Conservation (phyloP, 64 coral and sea anemone species). For the Acropora yongei region DNA sequence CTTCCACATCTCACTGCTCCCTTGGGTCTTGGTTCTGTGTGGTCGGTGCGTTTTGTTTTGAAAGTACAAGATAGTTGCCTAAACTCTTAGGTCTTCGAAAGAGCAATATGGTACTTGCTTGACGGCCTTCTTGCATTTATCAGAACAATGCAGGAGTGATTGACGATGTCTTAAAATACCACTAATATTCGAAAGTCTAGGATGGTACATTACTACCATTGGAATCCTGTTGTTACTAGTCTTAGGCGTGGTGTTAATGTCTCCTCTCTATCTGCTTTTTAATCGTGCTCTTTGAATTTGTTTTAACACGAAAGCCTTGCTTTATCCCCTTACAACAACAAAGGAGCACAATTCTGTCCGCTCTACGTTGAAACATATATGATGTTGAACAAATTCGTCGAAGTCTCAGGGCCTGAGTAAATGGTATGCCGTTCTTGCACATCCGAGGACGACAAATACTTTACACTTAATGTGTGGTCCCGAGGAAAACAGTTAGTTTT, state of each 20-base stretch:
- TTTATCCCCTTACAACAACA: neutral
- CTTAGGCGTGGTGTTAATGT: neutral
- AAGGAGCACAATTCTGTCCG: neutral
- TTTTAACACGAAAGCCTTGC: neutral
- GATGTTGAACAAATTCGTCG: neutral
- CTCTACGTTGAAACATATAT: neutral
- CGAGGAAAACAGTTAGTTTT: no score
- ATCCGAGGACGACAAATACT: neutral
- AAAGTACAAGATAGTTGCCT: neutral
- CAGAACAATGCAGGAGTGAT: neutral
- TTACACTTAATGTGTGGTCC: no score
- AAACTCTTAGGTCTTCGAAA: no score
- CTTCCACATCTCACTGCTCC: neutral
- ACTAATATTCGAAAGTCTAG: neutral
- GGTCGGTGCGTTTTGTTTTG: neutral
- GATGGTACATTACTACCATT: neutral
- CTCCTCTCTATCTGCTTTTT: neutral
- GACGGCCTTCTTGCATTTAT: neutral
- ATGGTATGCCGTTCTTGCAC: conserved; percentile 24
- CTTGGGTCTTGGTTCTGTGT: no score
- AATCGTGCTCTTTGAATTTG: neutral
- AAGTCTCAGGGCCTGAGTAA: neutral
- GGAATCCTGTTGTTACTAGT: neutral
- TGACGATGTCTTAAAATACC: neutral
- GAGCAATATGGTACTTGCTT: no score